phyloP scores from a whole-genome alignment of 2,888 invertebrate genomes.

The Rhopalosiphum nymphaeae region DNA sequence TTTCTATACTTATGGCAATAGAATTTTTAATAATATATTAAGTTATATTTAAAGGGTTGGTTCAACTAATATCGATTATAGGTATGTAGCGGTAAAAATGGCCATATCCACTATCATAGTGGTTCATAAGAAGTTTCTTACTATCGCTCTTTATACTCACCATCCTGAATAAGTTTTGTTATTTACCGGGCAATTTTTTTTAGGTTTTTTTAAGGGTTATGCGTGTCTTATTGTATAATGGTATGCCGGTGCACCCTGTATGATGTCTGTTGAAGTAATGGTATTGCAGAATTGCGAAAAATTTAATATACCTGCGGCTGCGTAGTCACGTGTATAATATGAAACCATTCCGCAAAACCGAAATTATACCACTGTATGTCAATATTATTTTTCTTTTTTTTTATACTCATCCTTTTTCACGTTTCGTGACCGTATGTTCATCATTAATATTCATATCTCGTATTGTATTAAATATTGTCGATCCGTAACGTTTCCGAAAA shows the following conservation, averaged over 20 bases:
- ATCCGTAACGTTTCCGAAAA: slow-evolving; percentile 50
- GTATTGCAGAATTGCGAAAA: background rate
- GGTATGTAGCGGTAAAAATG: background rate
- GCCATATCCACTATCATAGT: background rate
- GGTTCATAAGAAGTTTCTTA: background rate
- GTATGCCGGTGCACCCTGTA: background rate
- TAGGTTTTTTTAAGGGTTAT: background rate
- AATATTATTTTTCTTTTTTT: background rate
- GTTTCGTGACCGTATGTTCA: background rate
- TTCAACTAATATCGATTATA: background rate
- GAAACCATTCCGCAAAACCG: background rate
- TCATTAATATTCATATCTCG: background rate
- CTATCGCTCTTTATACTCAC: background rate
- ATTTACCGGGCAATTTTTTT: background rate
- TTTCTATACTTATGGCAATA: background rate
- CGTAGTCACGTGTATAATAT: background rate
- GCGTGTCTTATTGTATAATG: background rate
- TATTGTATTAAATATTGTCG: background rate
- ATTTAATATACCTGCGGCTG: background rate
- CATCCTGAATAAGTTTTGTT: background rate
- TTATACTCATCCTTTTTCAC: background rate
- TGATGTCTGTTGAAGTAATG: background rate
- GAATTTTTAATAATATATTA: background rate
- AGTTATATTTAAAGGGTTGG: background rate
- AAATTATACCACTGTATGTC: background rate